These are phyloP conservation scores for Semaprochilodus insignis DNA, from an alignment of 2,797 vertebrate genomes.

Conservation along the genomic window DNA sequence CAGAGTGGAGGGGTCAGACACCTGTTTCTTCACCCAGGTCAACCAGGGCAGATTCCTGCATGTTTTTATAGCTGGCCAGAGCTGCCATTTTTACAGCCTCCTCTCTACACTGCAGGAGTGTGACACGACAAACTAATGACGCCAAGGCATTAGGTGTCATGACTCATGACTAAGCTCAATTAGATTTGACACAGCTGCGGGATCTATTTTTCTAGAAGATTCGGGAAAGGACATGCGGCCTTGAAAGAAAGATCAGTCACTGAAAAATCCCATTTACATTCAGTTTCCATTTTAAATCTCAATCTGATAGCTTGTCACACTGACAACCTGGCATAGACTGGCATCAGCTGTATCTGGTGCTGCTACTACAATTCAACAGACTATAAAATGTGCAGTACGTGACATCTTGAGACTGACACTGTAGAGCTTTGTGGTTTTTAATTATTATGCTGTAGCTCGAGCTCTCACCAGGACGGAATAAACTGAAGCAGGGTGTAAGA, in stretches of 20 bases:
- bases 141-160: neutral
- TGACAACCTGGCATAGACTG: conserved; percentile 26
- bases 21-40: conserved; percentile 30
- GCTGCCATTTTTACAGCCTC: conserved; percentile 25
- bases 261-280: neutral
- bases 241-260: conserved; percentile 1
- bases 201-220: neutral
- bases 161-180: neutral
- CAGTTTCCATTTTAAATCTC: neutral
- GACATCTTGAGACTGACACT: no score
- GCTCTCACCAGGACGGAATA: no score
- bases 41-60: conserved; percentile 24
- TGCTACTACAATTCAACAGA: neutral
- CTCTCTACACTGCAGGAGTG: neutral
- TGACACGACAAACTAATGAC: conserved; percentile 16
- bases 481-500: no score
- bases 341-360: neutral
- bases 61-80: conserved; percentile 27
- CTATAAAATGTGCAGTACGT: no score
- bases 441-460: no score
- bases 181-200: conserved; percentile 8
- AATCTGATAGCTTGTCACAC: neutral
- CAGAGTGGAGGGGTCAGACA: conserved; percentile 41
- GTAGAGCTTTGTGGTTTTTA: no score
- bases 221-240: neutral